Evolutionary conservation across 2,797 vertebrate genomes (phyloP).

Genomic region (Scleropages formosus): DNA sequence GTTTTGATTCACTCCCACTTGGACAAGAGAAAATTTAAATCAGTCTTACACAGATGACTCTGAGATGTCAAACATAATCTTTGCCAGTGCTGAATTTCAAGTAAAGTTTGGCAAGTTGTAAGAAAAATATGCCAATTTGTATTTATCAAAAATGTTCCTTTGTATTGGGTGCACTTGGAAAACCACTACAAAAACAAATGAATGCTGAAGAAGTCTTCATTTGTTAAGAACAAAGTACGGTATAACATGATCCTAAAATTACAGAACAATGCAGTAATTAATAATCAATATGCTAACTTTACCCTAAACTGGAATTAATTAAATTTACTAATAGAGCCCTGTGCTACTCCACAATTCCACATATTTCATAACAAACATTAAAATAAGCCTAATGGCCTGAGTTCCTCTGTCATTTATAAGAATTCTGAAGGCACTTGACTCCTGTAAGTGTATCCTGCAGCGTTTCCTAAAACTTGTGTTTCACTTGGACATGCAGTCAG

Average conservation of each 20-base stretch:
- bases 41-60: conserved; percentile 3
- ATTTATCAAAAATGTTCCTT: conserved; percentile 2
- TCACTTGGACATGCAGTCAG: conserved; percentile 25
- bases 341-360: not conserved
- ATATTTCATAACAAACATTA: too few species aligned
- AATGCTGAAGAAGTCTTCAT: not conserved
- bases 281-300: not conserved
- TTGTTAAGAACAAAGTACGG: not conserved
- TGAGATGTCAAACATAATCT: conserved; percentile 18
- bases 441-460: conserved; percentile 10
- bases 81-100: not conserved
- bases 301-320: conserved; percentile 7
- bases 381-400: too few species aligned
- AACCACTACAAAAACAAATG: not conserved
- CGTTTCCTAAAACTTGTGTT: conserved; percentile 40
- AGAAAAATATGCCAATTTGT: not conserved
- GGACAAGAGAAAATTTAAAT: not conserved
- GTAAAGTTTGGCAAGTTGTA: not conserved
- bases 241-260: not conserved
- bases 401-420: conserved; percentile 1
- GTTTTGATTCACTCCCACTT: not conserved
- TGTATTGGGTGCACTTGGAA: not conserved
- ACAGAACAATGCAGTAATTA: too few species aligned
- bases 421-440: not conserved
- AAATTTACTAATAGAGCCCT: not conserved